Conservation (phyloP, 2,113 vertebrate species). For the Poeciliopsis prolifica region DNA sequence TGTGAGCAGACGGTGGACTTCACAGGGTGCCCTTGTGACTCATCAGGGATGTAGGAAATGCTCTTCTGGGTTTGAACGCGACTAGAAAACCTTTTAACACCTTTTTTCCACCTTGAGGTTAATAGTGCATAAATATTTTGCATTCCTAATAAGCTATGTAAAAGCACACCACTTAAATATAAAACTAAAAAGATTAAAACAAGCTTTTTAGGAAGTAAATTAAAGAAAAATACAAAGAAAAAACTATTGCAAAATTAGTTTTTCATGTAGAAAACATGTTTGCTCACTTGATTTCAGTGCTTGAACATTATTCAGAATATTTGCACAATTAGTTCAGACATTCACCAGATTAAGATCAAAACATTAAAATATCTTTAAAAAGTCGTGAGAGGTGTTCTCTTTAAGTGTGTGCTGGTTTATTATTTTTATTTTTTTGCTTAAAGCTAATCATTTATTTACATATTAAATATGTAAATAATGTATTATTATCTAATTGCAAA, state of each 20-base stretch:
- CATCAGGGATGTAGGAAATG: slow-evolving; percentile 32
- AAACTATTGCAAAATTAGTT: no score
- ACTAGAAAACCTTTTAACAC: not conserved
- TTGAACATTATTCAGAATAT: no score
- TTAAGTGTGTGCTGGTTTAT: not conserved
- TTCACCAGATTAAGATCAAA: no score
- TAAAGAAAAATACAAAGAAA: no score
- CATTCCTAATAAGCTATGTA: not conserved
- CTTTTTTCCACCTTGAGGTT: slow-evolving; percentile 4
- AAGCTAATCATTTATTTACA: not conserved
- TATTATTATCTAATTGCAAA: not conserved
- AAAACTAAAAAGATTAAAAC: no score
- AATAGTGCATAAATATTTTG: not conserved
- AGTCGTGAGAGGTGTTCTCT: not conserved
- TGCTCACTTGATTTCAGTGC: no score
- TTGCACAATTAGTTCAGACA: no score
- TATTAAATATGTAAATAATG: not conserved
- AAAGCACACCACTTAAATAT: not conserved
- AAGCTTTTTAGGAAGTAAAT: no score
- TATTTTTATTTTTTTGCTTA: not conserved
- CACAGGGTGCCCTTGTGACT: slow-evolving; percentile 52
- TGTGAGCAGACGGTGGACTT: slow-evolving; percentile 61
- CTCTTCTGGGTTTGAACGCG: slow-evolving; percentile 32
- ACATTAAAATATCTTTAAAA: no score
- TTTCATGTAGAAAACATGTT: no score